Conservation (phyloP, 1,140 invertebrate species). For the Notospermus geniculatus region DNA sequence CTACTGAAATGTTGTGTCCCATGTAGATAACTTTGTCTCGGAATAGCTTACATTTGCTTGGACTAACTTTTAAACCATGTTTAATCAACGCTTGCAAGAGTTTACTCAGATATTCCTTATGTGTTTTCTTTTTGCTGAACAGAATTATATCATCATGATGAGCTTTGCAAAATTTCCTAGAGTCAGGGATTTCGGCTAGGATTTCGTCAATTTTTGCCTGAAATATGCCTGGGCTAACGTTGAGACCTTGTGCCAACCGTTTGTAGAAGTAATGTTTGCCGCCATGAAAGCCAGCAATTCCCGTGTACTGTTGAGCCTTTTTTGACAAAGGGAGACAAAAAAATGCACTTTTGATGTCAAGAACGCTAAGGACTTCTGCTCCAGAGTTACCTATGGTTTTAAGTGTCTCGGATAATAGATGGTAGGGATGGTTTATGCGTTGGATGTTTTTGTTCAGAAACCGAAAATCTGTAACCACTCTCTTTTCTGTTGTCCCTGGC, state of each 20-base stretch:
- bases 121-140: conserved; percentile 1
- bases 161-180: background rate
- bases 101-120: background rate
- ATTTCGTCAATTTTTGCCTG: background rate
- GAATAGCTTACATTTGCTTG: background rate
- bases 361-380: background rate
- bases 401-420: background rate
- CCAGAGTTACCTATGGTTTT: background rate
- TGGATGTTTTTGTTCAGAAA: background rate
- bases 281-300: background rate
- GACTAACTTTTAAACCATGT: background rate
- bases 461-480: background rate
- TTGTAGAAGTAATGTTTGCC: background rate
- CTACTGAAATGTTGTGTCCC: background rate
- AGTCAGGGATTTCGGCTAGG: background rate
- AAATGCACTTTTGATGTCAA: conserved; percentile 1
- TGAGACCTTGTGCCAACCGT: background rate
- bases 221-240: background rate
- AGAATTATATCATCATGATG: background rate
- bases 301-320: background rate
- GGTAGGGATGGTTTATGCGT: background rate
- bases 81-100: background rate
- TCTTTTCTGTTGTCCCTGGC: background rate
- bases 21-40: background rate
- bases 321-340: background rate